Conservation (phyloP, 2,888 invertebrate genomes). For the Asteroscopus sphinx region DNA sequence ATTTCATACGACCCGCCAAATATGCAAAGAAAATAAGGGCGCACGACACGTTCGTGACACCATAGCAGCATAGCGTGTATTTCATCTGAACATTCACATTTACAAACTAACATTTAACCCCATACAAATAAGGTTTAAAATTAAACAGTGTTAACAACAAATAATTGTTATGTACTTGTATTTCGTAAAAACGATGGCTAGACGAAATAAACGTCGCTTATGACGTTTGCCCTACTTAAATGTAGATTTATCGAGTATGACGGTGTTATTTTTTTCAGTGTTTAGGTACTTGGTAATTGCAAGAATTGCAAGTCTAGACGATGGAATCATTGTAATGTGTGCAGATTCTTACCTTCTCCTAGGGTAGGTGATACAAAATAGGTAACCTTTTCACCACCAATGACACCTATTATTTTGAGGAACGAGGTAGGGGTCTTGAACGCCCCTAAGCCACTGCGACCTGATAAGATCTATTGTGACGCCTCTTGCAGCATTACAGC, state of each 20-base stretch:
- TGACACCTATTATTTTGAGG: too few species aligned
- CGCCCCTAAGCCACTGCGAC: too few species aligned
- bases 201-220: constrained; percentile 74
- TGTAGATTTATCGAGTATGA: constrained; percentile 58
- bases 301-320: constrained; percentile 50
- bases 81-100: constrained; percentile 45
- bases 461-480: too few species aligned
- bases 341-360: neutral
- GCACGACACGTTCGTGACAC: constrained; percentile 82
- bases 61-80: constrained; percentile 75
- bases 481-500: too few species aligned
- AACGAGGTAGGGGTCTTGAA: too few species aligned
- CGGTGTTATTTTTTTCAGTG: constrained; percentile 35
- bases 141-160: constrained; percentile 41
- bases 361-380: neutral
- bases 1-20: constrained; percentile 46
- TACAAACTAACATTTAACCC: constrained; percentile 47
- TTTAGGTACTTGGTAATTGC: constrained; percentile 33
- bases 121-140: constrained; percentile 59
- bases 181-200: constrained; percentile 72
- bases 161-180: constrained; percentile 57
- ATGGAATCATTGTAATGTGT: constrained; percentile 25
- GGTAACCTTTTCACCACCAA: too few species aligned
- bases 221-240: constrained; percentile 61
- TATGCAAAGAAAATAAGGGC: constrained; percentile 77